Evolutionary conservation across 2,888 invertebrate species (phyloP), one percentile per base, ranked within the genome.

Genomic region (Dioctria rufipes): DNA sequence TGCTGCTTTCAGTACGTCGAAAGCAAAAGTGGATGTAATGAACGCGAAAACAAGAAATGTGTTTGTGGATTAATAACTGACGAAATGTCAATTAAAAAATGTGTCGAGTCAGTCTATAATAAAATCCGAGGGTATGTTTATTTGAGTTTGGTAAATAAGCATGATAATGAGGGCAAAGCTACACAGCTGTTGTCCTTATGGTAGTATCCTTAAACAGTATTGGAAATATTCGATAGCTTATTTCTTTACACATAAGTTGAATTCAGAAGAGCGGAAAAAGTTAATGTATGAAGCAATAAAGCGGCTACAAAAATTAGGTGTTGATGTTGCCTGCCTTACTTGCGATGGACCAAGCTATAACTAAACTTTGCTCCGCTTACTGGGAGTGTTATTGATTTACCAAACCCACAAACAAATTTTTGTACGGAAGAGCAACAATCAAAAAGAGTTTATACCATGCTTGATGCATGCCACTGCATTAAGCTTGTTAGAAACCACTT

Each of bases 321-420:
- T 54, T 54, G 11, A 54, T 5, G 11, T 54, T 8, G 54, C 11
- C 11, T 54, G 54, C 11, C 54, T 11, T 11, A 54, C 54, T 54
- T 54, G 54, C 54, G 54, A 54, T 54, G 54, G 54, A 5, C 54
- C 54, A 54, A 54, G 11, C n/a, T 54, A 54, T 11, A 54, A 54
- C 54, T 9, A 54, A 11, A 11, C 54, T 54, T 9, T 54, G 54
- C 11, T 54, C 54, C 54, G 54, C 11, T 54, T 54, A 54, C 54
- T 54, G 9, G 54, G 54, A 54, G 54, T 11, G 11, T 4, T 11
- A 54, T 54, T 54, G 54, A 54, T 11, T 54, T 54, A 11, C 54
- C 54, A 8, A 11, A 54, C 3, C 54, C 5, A 11, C 6, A 11
- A 11, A 5, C 54, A 11, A 9, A 54, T 11, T 54, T 54, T 54